Evolutionary conservation across 2,113 vertebrate species (phyloP).

Genomic region (Numida meleagris): DNA sequence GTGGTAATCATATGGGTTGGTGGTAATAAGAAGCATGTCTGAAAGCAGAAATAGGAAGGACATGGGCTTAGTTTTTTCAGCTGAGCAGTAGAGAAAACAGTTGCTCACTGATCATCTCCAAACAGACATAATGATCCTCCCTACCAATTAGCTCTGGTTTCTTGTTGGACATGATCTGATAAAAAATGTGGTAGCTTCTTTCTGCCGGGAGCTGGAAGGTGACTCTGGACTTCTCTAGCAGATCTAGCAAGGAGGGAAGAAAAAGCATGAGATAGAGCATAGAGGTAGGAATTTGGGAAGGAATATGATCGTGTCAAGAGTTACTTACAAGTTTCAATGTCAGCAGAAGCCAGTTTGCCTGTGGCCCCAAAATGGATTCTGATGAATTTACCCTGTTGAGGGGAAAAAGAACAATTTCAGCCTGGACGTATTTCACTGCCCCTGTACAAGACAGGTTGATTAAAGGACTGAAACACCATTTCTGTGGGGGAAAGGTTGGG

Average conservation of each 20-base stretch:
- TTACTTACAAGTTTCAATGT: conserved; percentile 92
- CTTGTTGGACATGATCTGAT: too few relatives aligned
- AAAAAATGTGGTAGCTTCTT: conserved; percentile 87
- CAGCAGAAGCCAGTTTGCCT: conserved; percentile 90
- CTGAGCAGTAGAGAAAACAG: background rate
- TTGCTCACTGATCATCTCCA: background rate
- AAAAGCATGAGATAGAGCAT: background rate
- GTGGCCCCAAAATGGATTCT: conserved; percentile 88
- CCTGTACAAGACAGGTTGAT: too few relatives aligned
- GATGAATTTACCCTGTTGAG: conserved; percentile 87
- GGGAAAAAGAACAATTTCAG: background rate
- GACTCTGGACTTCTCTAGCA: conserved; percentile 80
- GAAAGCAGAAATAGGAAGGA: background rate
- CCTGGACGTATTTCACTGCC: background rate
- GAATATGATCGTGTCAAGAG: background rate
- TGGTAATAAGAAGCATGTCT: background rate
- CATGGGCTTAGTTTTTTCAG: background rate
- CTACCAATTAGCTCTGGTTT: conserved; percentile 84
- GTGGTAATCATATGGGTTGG: background rate
- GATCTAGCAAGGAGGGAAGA: conserved; percentile 59
- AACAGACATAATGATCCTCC: background rate
- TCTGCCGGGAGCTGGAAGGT: conserved; percentile 84
- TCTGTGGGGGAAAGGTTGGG: background rate
- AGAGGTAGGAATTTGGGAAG: too few relatives aligned
- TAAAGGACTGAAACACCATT: too few relatives aligned